Evolutionary conservation across 2,888 invertebrate species (phyloP), one percentile per base, ranked within the genome.

Genomic region (Silvanus unidentatus): DNA sequence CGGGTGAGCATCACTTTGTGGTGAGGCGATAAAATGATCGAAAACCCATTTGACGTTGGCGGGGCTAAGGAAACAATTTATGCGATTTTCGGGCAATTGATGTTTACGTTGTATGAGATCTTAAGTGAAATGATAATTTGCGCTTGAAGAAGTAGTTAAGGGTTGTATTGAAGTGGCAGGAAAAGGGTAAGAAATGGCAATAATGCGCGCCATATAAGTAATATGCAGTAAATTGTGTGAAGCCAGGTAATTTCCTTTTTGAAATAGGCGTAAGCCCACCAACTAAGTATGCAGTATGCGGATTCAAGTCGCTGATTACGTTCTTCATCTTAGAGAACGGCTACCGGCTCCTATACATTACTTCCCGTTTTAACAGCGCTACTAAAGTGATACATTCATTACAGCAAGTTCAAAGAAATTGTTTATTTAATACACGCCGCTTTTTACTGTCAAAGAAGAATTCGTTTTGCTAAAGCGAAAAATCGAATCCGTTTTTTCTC

Each of bases 141-240:
- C 57, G 22, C 8, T 22, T n/a, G n/a, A n/a, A 58, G 53, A 52
- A 55, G 57, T 59, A 57, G 60, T 62, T 61, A 60, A 22, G 56
- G 42, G 53, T 53, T 58, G 57, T 58, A 62, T 62, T 62, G 62
- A 59, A 58, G 59, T 58, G 60, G 54, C 59, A 56, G 63, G 62
- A 63, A 63, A 59, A 54, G 59, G 55, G 52, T 57, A 52, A 57
- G 59, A 59, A 57, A 56, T 57, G 54, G 51, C 55, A 59, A 57
- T 58, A 58, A 61, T 56, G 54, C 52, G 53, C 55, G 58, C 53
- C 55, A 54, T 57, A 47, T 55, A 54, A 22, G 64, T 68, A 70
- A 69, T 70, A 69, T 69, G 68, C 68, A 69, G 68, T 69, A 69
- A 70, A 70, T 69, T 68, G 67, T 66, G 59, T 56, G 62, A 61